These are phyloP conservation scores for Salpingus planirostris DNA, from an alignment of 2,888 invertebrate genomes.

Conservation along the genomic window DNA sequence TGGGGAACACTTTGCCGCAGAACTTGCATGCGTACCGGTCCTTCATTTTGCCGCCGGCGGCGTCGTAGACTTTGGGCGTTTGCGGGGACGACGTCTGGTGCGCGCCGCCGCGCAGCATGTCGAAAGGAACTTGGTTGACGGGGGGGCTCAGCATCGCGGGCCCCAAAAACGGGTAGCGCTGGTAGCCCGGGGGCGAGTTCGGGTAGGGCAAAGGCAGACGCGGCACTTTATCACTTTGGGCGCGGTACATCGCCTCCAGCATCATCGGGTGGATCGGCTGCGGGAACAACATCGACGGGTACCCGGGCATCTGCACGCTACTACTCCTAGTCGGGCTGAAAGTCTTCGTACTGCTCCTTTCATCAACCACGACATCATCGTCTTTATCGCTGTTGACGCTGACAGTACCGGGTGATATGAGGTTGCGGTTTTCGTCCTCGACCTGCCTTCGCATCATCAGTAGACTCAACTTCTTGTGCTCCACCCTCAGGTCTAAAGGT, in stretches of 20 bases:
- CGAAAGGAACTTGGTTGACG: conserved; percentile 48
- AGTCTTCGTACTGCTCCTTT: conserved; percentile 30
- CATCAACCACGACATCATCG: conserved; percentile 32
- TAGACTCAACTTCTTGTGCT: conserved; percentile 61
- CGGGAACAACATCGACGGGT: conserved; percentile 46
- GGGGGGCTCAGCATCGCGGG: conserved; percentile 41
- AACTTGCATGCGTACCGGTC: conserved; percentile 84
- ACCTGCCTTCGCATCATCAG: conserved; percentile 46
- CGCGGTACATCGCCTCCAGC: conserved; percentile 60
- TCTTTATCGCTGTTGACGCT: conserved; percentile 35
- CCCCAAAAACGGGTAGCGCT: conserved; percentile 42
- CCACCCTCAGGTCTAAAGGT: conserved; percentile 80
- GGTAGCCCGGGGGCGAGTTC: conserved; percentile 42
- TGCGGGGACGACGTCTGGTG: conserved; percentile 29
- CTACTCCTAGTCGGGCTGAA: conserved; percentile 33
- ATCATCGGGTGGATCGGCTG: conserved; percentile 62
- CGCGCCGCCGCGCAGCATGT: conserved; percentile 45
- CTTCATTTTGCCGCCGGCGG: conserved; percentile 56
- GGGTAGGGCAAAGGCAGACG: conserved; percentile 53
- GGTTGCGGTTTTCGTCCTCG: conserved; percentile 81
- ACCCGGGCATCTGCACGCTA: conserved; percentile 29
- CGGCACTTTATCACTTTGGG: conserved; percentile 48
- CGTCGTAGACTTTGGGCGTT: conserved; percentile 39
- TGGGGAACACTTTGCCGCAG: conserved; percentile 94
- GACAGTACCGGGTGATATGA: conserved; percentile 55